Percentiles rank a stretch among this genome's conserved stretches.
phyloP scores from a whole-genome alignment of 2,888 invertebrate genomes.

The Nomada fabriciana region DNA sequence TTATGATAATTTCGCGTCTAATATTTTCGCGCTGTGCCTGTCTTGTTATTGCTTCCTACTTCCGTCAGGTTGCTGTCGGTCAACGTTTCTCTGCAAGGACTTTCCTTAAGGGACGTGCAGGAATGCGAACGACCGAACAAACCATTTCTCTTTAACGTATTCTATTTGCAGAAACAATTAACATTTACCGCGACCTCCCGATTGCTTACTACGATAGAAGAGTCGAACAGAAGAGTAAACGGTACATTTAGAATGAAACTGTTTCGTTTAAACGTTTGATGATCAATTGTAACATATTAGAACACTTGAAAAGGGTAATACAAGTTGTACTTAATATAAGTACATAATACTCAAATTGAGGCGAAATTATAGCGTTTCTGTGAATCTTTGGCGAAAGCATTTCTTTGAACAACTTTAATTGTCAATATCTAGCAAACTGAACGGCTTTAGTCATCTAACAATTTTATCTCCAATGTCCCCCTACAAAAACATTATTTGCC shows the following conservation, averaged over 20 bases:
- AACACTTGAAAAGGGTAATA: too few species aligned
- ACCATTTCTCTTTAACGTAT: not conserved
- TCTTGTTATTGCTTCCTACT: constrained; percentile 57
- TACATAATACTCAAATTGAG: too few species aligned
- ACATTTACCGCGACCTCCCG: too few species aligned
- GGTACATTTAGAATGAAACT: too few species aligned
- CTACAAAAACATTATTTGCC: too few species aligned
- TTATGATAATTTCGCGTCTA: constrained; percentile 67
- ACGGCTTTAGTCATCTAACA: not conserved
- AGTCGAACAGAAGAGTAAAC: too few species aligned
- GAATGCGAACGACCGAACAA: constrained; percentile 35
- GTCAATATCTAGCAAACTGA: not conserved
- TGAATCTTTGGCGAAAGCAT: not conserved
- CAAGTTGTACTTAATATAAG: too few species aligned
- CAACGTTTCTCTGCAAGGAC: constrained; percentile 46
- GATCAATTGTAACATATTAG: too few species aligned
- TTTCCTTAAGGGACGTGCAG: constrained; percentile 33
- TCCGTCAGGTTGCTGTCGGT: constrained; percentile 64
- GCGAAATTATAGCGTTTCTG: not conserved
- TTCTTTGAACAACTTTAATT: not conserved
- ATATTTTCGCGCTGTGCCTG: constrained; percentile 30
- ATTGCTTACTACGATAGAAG: too few species aligned
- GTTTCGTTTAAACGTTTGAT: too few species aligned
- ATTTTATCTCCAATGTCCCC: too few species aligned
- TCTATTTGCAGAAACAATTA: not conserved